These are phyloP conservation scores for Thaumetopoea pityocampa DNA, from an alignment of 1,140 invertebrate genomes.

Conservation along the genomic window DNA sequence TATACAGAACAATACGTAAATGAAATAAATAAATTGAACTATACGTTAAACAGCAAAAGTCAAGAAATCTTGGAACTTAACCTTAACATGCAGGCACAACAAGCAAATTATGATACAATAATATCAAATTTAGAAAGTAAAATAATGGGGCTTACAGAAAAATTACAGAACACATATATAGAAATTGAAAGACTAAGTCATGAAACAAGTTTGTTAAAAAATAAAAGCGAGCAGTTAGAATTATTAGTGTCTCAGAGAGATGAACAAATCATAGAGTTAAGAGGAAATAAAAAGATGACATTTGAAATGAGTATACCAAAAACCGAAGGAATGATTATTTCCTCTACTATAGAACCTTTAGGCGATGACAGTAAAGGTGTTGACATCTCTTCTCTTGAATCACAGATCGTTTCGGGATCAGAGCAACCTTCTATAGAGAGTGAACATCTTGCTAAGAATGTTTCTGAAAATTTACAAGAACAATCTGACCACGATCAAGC, in stretches of 20 bases:
- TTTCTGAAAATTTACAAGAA: constrained; percentile 28
- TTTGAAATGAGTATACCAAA: constrained; percentile 71
- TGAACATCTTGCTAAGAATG: constrained; percentile 25
- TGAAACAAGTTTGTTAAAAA: constrained; percentile 9
- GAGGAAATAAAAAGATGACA: constrained; percentile 51
- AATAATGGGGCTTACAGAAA: constrained; percentile 34
- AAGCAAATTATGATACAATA: constrained; percentile 32
- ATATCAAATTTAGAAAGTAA: constrained; percentile 38
- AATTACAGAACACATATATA: constrained; percentile 23
- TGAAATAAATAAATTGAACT: constrained; percentile 66
- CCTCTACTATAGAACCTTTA: constrained; percentile 61
- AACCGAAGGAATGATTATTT: constrained; percentile 67
- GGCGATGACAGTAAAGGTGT: constrained; percentile 30
- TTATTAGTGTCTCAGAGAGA: constrained; percentile 40
- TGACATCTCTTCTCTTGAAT: constrained; percentile 46
- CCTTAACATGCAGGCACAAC: constrained; percentile 38
- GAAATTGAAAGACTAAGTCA: constrained; percentile 28
- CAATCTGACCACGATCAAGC: constrained; percentile 16
- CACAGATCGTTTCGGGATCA: constrained; percentile 53
- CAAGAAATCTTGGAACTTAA: constrained; percentile 51
- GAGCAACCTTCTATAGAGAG: constrained; percentile 17
- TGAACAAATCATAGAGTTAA: constrained; percentile 57
- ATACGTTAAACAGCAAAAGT: constrained; percentile 50
- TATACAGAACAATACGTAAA: constrained; percentile 64
- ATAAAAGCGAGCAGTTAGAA: constrained; percentile 42